phyloP scores from a whole-genome alignment of 2,113 vertebrate species.

The Coregonus clupeaformis region DNA sequence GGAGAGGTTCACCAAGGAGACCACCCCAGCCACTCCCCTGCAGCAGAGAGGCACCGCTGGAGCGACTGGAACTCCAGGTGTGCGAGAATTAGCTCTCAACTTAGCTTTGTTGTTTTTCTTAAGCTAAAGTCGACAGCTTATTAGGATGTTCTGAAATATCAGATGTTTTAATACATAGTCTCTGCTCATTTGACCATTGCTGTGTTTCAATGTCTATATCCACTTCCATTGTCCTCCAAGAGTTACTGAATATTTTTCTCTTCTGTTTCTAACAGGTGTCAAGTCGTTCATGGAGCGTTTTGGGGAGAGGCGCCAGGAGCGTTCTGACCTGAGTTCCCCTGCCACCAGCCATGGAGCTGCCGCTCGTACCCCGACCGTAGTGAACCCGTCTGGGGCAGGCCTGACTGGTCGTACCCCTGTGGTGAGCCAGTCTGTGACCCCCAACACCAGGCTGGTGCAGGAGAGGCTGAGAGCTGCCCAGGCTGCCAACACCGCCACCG shows the following conservation, averaged over 20 bases:
- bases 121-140: no score
- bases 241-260: neutral
- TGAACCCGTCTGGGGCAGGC: neutral
- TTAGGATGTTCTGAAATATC: no score
- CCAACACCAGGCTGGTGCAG: slow-evolving; percentile 83
- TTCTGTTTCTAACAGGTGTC: slow-evolving; percentile 65
- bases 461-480: slow-evolving; percentile 82
- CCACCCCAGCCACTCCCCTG: slow-evolving; percentile 52
- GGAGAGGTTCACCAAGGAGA: slow-evolving; percentile 66
- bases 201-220: neutral
- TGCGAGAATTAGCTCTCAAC: slow-evolving; percentile 7
- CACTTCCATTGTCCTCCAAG: no score
- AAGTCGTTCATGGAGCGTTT: slow-evolving; percentile 94
- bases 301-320: slow-evolving; percentile 85
- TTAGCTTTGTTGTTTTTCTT: no score
- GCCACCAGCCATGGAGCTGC: slow-evolving; percentile 37
- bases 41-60: slow-evolving; percentile 69
- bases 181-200: no score
- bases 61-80: slow-evolving; percentile 73
- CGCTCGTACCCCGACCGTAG: slow-evolving; percentile 31
- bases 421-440: slow-evolving; percentile 72
- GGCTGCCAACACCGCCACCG: slow-evolving; percentile 73
- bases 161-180: no score
- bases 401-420: slow-evolving; percentile 25
- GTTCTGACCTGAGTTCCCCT: slow-evolving; percentile 63